These are phyloP conservation scores for Drosophila neoperkinsi DNA, from an alignment of 2,888 invertebrate genomes.

Conservation along the genomic window DNA sequence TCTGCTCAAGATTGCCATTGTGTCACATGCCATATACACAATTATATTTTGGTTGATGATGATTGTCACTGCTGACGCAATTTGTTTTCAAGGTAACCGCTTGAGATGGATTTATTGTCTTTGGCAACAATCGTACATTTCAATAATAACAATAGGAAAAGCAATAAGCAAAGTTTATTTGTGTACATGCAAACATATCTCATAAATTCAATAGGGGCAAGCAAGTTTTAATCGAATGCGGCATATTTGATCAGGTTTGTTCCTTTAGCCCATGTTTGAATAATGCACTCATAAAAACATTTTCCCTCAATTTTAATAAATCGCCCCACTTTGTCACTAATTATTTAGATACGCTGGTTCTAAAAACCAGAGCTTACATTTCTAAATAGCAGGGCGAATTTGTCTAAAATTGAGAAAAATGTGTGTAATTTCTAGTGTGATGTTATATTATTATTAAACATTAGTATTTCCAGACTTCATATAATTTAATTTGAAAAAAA, in stretches of 20 bases:
- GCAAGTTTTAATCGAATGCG: slow-evolving; percentile 9
- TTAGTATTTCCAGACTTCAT: not conserved
- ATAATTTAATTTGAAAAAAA: not conserved
- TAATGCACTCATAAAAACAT: not conserved
- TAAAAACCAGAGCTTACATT: not conserved
- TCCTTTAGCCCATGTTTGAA: not conserved
- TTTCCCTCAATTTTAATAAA: not conserved
- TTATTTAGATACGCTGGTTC: not conserved
- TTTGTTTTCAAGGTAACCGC: slow-evolving; percentile 35
- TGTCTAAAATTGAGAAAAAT: not conserved
- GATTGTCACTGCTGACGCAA: slow-evolving; percentile 27
- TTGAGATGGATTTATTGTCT: slow-evolving; percentile 14
- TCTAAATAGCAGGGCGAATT: not conserved
- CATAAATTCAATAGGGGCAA: not conserved
- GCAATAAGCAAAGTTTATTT: slow-evolving; percentile 10
- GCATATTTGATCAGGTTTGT: slow-evolving; percentile 2
- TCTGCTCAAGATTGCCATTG: no score
- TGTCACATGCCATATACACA: slow-evolving; percentile 12
- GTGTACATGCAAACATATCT: slow-evolving; percentile 4
- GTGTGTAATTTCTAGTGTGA: not conserved
- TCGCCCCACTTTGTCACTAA: not conserved
- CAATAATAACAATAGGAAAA: not conserved
- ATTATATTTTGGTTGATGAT: slow-evolving; percentile 43
- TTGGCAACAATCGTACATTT: not conserved
- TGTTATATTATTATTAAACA: not conserved